Evolutionary conservation across 2,888 invertebrate genomes (phyloP).

Genomic region (Octonoba sinensis): DNA sequence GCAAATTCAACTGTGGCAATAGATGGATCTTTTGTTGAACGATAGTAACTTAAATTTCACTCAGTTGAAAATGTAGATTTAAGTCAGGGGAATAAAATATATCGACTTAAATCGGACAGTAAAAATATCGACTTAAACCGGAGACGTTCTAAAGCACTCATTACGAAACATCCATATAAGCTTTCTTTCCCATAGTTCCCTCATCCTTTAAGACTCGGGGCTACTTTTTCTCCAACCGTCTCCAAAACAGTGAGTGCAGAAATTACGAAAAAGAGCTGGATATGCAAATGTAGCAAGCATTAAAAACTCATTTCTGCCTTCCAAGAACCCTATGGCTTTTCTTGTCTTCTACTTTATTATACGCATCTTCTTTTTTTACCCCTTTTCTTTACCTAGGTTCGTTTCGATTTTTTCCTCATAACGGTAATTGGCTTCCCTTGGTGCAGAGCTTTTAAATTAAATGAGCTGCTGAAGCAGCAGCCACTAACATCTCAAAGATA

Average conservation of each 20-base stretch:
- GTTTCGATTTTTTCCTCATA: conserved; percentile 1
- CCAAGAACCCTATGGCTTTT: conserved; percentile 16
- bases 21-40: too few species aligned
- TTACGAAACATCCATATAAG: conserved; percentile 10
- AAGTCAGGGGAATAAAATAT: too few species aligned
- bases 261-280: conserved; percentile 47
- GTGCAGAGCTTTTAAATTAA: conserved; percentile 52
- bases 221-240: conserved; percentile 29
- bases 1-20: too few species aligned
- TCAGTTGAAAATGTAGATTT: too few species aligned
- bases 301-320: conserved; percentile 57
- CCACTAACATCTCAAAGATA: conserved; percentile 19
- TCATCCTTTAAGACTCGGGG: conserved; percentile 30
- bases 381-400: not conserved
- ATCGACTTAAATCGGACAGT: too few species aligned
- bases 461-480: conserved; percentile 20
- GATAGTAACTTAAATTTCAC: too few species aligned
- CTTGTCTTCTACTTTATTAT: conserved; percentile 11
- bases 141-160: not conserved
- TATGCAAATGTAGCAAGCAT: conserved; percentile 58
- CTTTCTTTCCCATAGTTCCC: conserved; percentile 6
- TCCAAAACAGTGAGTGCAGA: conserved; percentile 39
- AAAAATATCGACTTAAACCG: too few species aligned
- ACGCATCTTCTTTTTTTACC: not conserved
- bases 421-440: conserved; percentile 47